These are phyloP conservation scores for Hyles vespertilio DNA, from an alignment of 1,140 invertebrate genomes.

Conservation along the genomic window DNA sequence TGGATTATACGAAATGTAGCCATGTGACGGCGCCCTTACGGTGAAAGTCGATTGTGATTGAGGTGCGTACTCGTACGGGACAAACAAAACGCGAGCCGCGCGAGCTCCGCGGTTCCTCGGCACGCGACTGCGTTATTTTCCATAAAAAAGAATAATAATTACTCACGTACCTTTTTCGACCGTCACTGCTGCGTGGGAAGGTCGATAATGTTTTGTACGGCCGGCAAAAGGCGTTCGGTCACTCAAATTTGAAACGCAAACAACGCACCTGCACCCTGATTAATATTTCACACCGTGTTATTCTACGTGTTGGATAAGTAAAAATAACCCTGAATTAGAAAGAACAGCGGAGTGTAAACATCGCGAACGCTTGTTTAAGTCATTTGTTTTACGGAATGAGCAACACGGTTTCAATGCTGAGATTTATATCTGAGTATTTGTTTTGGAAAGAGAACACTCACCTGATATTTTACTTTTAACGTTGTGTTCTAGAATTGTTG, in stretches of 20 bases:
- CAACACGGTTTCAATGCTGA: too few relatives aligned
- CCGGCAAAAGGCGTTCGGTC: slow-evolving; percentile 13
- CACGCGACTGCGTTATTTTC: slow-evolving; percentile 38
- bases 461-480: too few relatives aligned
- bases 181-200: slow-evolving; percentile 18
- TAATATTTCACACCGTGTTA: slow-evolving; percentile 18
- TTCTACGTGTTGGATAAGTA: neutral
- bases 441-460: too few relatives aligned
- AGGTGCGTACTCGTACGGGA: slow-evolving; percentile 33
- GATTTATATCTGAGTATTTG: too few relatives aligned
- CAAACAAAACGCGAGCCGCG: slow-evolving; percentile 33
- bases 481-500: too few relatives aligned
- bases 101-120: slow-evolving; percentile 15
- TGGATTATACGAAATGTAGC: slow-evolving; percentile 11
- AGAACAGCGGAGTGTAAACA: neutral
- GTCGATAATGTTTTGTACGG: slow-evolving; percentile 17
- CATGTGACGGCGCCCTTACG: slow-evolving; percentile 48
- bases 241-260: slow-evolving; percentile 32
- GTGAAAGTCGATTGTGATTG: slow-evolving; percentile 62
- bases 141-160: slow-evolving; percentile 17
- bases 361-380: too few relatives aligned
- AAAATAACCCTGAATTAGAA: slow-evolving; percentile 5
- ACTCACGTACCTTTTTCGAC: slow-evolving; percentile 21
- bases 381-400: too few relatives aligned
- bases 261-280: slow-evolving; percentile 19